Conservation (phyloP, 2,797 vertebrate genomes). For the Clamator glandarius region DNA sequence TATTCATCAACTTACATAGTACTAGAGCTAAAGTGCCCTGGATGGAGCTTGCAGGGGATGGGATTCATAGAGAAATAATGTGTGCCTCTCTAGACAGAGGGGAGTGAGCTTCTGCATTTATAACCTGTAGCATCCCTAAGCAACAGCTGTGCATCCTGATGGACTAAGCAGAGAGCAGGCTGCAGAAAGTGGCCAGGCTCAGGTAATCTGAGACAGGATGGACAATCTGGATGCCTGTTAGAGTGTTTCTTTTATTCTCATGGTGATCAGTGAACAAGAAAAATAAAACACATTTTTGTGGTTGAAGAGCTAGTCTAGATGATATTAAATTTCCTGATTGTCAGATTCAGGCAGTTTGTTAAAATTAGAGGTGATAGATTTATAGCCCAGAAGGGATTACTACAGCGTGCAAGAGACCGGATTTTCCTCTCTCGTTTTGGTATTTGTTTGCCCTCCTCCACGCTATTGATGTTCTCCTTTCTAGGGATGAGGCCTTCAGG, state of each 20-base stretch:
- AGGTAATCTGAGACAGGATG: not conserved
- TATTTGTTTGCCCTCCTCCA: not conserved
- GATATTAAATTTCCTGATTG: not conserved
- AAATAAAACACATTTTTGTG: not conserved
- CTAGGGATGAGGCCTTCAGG: not conserved
- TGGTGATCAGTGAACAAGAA: not conserved
- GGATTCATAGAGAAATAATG: not conserved
- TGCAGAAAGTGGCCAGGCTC: not conserved
- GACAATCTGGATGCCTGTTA: not conserved
- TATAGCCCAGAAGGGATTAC: not conserved
- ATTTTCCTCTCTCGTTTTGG: not conserved
- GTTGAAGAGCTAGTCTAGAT: not conserved
- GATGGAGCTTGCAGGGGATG: not conserved
- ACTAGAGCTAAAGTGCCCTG: not conserved
- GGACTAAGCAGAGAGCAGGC: not conserved
- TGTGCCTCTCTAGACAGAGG: not conserved
- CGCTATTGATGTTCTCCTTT: not conserved
- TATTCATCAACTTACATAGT: not conserved
- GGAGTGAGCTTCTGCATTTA: not conserved
- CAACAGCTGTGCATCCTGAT: not conserved
- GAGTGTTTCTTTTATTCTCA: not conserved
- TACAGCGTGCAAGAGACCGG: not conserved
- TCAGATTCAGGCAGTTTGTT: not conserved
- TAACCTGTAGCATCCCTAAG: not conserved
- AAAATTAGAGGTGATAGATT: conserved; percentile 20